These are phyloP conservation scores for Hylaeus anthracinus DNA, from an alignment of 1,140 invertebrate species.

Conservation along the genomic window DNA sequence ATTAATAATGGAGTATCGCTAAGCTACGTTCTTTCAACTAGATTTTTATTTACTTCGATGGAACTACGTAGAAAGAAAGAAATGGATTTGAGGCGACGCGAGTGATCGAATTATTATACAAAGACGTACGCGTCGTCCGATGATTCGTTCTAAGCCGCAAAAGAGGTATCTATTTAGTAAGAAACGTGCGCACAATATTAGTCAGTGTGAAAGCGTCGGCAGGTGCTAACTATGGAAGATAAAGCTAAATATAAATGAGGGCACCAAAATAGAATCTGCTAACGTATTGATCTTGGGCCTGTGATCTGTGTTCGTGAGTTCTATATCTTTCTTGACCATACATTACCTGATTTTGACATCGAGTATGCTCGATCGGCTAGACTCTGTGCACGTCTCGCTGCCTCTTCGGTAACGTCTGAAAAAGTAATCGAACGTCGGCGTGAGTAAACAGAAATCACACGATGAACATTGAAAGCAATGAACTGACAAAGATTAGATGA, in stretches of 20 bases:
- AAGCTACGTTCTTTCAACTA: conserved; percentile 10
- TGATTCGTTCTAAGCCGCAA: neutral
- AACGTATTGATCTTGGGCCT: conserved; percentile 76
- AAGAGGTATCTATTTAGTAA: conserved; percentile 72
- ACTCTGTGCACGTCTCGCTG: conserved; percentile 74
- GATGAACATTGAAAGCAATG: conserved; percentile 79
- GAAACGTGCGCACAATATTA: conserved; percentile 75
- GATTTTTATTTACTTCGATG: neutral
- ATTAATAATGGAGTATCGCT: neutral
- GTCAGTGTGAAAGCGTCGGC: conserved; percentile 80
- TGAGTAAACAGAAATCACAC: conserved; percentile 60
- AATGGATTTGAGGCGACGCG: neutral
- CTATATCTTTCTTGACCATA: conserved; percentile 55
- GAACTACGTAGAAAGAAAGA: neutral
- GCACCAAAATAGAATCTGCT: conserved; percentile 78
- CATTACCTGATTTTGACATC: conserved; percentile 74
- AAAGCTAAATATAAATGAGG: conserved; percentile 82
- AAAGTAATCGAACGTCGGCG: conserved; percentile 49
- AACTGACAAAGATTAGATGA: conserved; percentile 80
- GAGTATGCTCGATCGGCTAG: conserved; percentile 68
- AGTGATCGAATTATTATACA: neutral
- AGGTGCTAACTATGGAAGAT: conserved; percentile 81
- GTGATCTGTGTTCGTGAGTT: conserved; percentile 68
- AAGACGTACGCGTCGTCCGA: neutral
- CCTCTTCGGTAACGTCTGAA: conserved; percentile 80